phyloP scores from a whole-genome alignment of 2,113 vertebrate genomes.

The Lagopus leucura region DNA sequence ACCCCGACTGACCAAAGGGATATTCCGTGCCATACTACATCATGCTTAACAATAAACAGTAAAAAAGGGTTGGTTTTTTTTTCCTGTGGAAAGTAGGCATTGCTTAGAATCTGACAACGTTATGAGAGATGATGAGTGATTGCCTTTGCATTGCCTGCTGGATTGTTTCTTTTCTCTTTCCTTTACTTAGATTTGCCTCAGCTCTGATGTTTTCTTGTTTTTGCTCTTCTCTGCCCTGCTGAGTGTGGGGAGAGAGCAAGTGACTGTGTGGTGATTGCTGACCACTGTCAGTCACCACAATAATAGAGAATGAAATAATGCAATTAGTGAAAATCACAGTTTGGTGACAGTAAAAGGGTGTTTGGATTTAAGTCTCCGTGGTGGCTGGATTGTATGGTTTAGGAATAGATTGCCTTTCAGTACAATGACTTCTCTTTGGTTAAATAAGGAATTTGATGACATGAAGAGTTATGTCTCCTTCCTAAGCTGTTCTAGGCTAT shows the following conservation, averaged over 20 bases:
- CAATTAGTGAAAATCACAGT: background rate
- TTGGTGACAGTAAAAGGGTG: background rate
- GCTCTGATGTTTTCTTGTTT: background rate
- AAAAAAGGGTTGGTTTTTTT: no score
- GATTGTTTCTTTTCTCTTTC: background rate
- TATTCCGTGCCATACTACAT: background rate
- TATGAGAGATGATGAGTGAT: background rate
- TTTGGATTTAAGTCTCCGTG: background rate
- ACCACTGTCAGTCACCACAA: background rate
- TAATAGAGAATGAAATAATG: background rate
- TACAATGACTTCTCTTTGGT: background rate
- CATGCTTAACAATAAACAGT: background rate
- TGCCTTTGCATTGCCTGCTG: background rate
- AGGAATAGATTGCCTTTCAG: background rate
- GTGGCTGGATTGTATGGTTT: background rate
- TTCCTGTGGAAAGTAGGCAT: background rate
- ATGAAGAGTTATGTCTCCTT: background rate
- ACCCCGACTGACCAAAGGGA: background rate
- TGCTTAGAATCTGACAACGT: background rate
- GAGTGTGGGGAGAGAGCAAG: background rate
- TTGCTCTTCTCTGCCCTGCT: background rate
- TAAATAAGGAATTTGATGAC: background rate
- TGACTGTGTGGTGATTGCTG: background rate
- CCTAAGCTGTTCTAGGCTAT: background rate
- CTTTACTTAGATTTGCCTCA: background rate